Conservation (phyloP, 2,888 invertebrate genomes). For the Scrobipalpa costella region DNA sequence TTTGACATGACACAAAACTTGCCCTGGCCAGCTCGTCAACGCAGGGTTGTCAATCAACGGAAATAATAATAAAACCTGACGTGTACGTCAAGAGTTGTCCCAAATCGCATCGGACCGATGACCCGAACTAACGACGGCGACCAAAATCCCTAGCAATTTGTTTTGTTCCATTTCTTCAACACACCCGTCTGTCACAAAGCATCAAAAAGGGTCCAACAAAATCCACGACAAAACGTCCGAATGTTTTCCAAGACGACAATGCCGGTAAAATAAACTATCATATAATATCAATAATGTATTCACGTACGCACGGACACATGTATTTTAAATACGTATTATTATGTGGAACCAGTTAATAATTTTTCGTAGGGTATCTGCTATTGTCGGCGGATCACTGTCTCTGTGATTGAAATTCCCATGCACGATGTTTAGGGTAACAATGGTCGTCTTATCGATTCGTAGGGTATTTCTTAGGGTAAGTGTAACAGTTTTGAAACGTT, state of each 20-base stretch:
- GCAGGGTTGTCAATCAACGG: constrained; percentile 67
- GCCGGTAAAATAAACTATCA: constrained; percentile 77
- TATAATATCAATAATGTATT: constrained; percentile 80
- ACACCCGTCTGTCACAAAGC: constrained; percentile 49
- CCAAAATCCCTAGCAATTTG: constrained; percentile 72
- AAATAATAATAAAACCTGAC: constrained; percentile 70
- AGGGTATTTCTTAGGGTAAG: constrained; percentile 63
- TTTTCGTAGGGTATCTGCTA: constrained; percentile 50
- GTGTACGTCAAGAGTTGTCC: constrained; percentile 74
- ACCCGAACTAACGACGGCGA: constrained; percentile 77
- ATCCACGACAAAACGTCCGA: constrained; percentile 48
- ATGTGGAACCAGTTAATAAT: constrained; percentile 70
- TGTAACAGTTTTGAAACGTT: constrained; percentile 63
- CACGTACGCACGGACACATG: constrained; percentile 73
- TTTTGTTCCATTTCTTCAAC: constrained; percentile 48
- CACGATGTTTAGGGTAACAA: constrained; percentile 52
- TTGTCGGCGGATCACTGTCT: constrained; percentile 48
- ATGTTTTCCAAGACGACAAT: constrained; percentile 60
- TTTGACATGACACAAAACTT: constrained; percentile 26
- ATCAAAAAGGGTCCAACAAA: constrained; percentile 44
- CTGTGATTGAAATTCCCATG: constrained; percentile 75
- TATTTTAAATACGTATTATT: constrained; percentile 79
- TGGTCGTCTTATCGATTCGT: constrained; percentile 62
- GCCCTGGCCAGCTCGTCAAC: constrained; percentile 30
- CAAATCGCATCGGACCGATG: constrained; percentile 78